Base-by-base conservation (phyloP, 1,140 invertebrate genomes). In the Steinernema feltiae region DNA sequence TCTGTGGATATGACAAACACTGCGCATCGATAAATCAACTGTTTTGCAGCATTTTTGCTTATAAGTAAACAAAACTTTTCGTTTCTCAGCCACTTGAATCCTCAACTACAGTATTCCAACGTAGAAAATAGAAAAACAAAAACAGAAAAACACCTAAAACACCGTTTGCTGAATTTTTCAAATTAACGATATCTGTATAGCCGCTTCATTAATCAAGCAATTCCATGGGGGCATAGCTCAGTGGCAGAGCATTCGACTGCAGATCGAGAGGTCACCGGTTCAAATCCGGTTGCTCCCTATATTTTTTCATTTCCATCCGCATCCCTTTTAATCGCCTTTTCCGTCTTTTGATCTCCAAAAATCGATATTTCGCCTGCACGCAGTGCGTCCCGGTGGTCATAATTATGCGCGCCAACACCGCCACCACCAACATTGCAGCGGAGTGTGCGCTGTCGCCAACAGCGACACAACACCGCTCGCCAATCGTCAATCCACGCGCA, bases 221-320 rank as follows among this genome's bases (percentile, higher is more conserved):
- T n/a, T 12, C 7, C 41, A n/a, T 46, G 79, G 81, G 79, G 79
- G 81, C 76, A 88, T 88, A 88, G 88, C 88, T 88, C 87, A 88
- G 87, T 87, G 88, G 87, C 87, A 88, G 87, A 88, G 88, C 87
- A 88, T 88, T 88, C 87, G 87, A 88, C 87, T 88, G 87, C 88
- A 88, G 87, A 88, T 88, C 87, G 87, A 88, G 87, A 88, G 87
- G 87, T 88, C 88, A 84, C 87, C 82, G 87, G 87, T 88, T 88
- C 87, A 88, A 88, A 84, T 86, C 88, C 88, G 87, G 87, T 86
- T 88, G 87, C 86, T 87, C 87, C 87, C 88, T 79, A 73, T 63
- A 21, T 63, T 63, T 63, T 63, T 63, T 7, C 24, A 3, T 63
- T 63, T 27, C 12, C 24, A 7, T 15, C 24, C 7, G 7, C 35